Conservation (phyloP, 2,113 vertebrate genomes). For the Perognathus longimembris region DNA sequence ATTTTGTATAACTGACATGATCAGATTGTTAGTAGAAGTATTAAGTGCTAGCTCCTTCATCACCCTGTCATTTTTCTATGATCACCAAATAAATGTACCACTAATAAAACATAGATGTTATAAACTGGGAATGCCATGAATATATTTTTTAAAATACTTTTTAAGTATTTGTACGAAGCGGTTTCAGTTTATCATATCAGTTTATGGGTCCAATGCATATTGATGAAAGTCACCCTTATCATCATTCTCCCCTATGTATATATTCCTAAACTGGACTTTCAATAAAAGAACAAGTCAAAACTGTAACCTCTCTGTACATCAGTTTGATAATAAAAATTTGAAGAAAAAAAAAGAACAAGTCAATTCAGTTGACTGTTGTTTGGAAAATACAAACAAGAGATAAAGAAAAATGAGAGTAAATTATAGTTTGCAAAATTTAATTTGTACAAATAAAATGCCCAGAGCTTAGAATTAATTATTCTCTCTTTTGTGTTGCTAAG, state of each 20-base stretch:
- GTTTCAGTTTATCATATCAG: too few species aligned
- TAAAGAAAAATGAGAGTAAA: constrained; percentile 17
- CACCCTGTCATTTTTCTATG: background rate
- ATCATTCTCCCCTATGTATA: too few species aligned
- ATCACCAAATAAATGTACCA: background rate
- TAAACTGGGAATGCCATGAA: background rate
- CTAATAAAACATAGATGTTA: background rate
- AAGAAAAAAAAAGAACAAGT: background rate
- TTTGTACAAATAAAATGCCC: constrained; percentile 47
- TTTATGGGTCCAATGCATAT: too few species aligned
- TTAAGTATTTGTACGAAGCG: too few species aligned
- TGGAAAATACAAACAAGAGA: background rate
- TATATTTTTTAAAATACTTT: background rate
- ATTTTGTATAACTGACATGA: background rate
- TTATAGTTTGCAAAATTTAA: constrained; percentile 56
- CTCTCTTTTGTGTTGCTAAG: background rate
- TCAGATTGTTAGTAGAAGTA: constrained; percentile 18
- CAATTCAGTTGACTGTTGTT: background rate
- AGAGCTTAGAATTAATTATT: constrained; percentile 32
- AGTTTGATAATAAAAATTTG: too few species aligned
- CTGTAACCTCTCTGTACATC: too few species aligned
- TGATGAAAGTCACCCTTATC: too few species aligned
- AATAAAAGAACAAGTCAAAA: background rate
- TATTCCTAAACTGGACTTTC: background rate
- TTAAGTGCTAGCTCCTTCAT: background rate